phyloP scores from a whole-genome alignment of 2,888 invertebrate species.

The Philopedon plagiatum region DNA sequence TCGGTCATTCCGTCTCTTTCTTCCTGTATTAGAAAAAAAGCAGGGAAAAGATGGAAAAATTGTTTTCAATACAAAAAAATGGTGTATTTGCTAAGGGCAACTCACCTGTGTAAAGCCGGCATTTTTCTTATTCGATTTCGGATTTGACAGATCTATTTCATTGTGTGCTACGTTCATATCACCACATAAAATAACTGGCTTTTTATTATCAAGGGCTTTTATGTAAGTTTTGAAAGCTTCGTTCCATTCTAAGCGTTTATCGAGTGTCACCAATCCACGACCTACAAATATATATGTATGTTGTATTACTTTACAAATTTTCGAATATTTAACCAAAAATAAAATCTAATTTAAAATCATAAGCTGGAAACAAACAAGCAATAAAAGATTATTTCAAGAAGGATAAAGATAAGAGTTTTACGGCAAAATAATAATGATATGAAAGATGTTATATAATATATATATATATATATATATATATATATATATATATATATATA shows the following conservation, averaged over 20 bases:
- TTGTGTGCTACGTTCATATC: constrained; percentile 98
- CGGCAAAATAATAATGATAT: no score
- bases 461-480: no score
- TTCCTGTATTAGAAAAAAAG: constrained; percentile 20
- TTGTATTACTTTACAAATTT: no score
- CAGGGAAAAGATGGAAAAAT: background rate
- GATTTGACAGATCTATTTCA: constrained; percentile 96
- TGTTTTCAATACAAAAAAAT: no score
- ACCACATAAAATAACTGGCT: constrained; percentile 95
- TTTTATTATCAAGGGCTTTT: constrained; percentile 84
- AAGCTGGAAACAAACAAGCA: no score
- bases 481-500: no score
- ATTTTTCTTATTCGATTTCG: constrained; percentile 91
- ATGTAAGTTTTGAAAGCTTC: constrained; percentile 84
- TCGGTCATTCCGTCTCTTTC: constrained; percentile 87
- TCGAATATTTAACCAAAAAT: no score
- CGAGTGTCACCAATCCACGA: constrained; percentile 86
- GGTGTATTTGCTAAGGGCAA: no score
- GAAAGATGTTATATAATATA: no score
- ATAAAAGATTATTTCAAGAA: no score
- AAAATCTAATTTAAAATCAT: no score
- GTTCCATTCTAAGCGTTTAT: constrained; percentile 94
- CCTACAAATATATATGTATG: constrained; percentile 71
- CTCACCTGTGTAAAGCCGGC: constrained; percentile 78
- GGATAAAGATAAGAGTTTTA: no score